Base-by-base conservation (phyloP, 2,888 invertebrate genomes). In the Homarus gammarus region DNA sequence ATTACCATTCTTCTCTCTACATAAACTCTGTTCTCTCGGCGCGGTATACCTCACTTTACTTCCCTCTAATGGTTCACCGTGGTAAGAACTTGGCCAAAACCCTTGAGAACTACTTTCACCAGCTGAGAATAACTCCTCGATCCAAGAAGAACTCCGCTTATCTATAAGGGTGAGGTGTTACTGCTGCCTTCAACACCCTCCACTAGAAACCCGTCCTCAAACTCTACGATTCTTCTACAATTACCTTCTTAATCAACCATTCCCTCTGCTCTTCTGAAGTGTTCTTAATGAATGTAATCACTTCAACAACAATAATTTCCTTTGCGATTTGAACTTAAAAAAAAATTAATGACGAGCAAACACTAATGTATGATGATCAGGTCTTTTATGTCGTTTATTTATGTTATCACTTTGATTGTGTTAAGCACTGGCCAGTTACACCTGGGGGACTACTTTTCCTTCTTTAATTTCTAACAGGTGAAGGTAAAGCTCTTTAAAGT, bases 281-380 rank as follows among this genome's bases (percentile, higher is more conserved):
- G 31, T 12, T n/a, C 64, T 64, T 22, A 75, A 75, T 38, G 75
- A 44, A 44, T 33, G 49, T 75, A 75, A 75, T 75, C 18, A 44
- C 27, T n/a, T 75, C 44, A 38, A 1, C 33, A 44, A 44, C 49
- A 44, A 44, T 31, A 40, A 75, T 75, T n/a, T 75, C 44, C n/a
- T 22, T n/a, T 2, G 12, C 38, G 75, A 44, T 36, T 27, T 31
- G 44, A 49, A 44, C 12, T 27, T 2, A 10, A 44, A n/a, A 6
- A 36, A n/a, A 73, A 38, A 38, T 2, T 31, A 49, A 75, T 44
- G 27, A 27, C 49, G 27, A 10, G 27, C 8, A 44, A 33, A 27
- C 75, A 2, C n/a, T 18, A 22, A 27, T 44, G 72, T 22, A 2
- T 3, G 36, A 22, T 27, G 72, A 64, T 64, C 8, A 64, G 64